These are phyloP conservation scores for Miichthys miiuy DNA, from an alignment of 2,797 vertebrate species.

Conservation along the genomic window DNA sequence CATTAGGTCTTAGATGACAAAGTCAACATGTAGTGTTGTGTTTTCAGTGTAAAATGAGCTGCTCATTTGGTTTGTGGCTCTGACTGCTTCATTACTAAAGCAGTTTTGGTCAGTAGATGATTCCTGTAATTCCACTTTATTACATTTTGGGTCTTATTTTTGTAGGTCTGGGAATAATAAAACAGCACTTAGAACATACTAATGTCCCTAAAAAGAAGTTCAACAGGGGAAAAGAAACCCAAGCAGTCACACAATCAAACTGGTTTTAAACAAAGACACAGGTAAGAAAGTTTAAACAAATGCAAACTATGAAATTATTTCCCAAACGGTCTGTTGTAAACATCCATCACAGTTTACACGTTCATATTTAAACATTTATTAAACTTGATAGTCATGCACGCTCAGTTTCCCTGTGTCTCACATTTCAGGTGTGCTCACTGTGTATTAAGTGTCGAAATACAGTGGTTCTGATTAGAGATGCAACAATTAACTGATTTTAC, in stretches of 20 bases:
- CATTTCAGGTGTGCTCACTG: not conserved
- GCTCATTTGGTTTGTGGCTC: not conserved
- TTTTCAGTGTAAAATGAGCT: slow-evolving; percentile 3
- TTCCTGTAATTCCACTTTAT: not conserved
- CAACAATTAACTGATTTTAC: too few species aligned
- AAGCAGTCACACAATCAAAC: not conserved
- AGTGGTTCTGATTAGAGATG: too few species aligned
- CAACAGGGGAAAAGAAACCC: not conserved
- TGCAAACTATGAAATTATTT: not conserved
- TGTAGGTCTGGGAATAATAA: not conserved
- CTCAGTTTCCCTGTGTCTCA: not conserved
- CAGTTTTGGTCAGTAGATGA: not conserved
- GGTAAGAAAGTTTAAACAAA: not conserved
- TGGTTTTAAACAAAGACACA: not conserved
- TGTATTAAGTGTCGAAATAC: not conserved
- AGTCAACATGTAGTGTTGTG: not conserved
- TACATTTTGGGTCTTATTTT: not conserved
- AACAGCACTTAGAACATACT: not conserved
- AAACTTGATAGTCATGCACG: not conserved
- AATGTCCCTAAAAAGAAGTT: not conserved
- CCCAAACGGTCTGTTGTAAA: not conserved
- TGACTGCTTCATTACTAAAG: not conserved
- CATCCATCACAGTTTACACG: not conserved
- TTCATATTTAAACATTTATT: not conserved
- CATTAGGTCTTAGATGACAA: not conserved